phyloP scores from a whole-genome alignment of 2,888 invertebrate genomes.

The Pardosa pseudoannulata region DNA sequence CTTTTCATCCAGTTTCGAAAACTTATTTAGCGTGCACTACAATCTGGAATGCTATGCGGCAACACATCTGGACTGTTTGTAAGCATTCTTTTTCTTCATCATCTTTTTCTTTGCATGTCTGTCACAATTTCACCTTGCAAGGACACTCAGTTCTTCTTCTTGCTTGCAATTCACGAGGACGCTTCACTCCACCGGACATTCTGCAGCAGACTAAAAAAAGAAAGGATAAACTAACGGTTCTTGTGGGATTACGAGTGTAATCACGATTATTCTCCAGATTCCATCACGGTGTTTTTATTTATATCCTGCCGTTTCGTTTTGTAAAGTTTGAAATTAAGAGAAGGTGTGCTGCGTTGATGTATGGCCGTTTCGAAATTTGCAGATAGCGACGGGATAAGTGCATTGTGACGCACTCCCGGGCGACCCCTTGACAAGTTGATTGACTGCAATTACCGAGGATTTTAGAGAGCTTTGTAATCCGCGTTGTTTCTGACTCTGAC shows the following conservation, averaged over 20 bases:
- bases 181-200: neutral
- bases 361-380: neutral
- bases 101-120: neutral
- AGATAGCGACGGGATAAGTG: neutral
- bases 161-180: neutral
- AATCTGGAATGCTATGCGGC: neutral
- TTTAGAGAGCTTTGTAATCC: neutral
- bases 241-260: neutral
- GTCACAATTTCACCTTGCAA: slow-evolving; percentile 17
- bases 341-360: neutral
- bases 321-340: neutral
- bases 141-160: neutral
- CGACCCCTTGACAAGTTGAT: neutral
- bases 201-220: neutral
- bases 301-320: neutral
- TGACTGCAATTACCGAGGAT: neutral
- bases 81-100: neutral
- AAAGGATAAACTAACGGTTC: neutral
- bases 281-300: neutral
- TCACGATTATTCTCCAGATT: neutral
- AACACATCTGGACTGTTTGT: neutral
- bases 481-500: neutral
- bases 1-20: slow-evolving; percentile 5
- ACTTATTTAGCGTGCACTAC: neutral
- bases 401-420: neutral